Conservation (phyloP, 1,140 invertebrate genomes). For the Samia ricini region DNA sequence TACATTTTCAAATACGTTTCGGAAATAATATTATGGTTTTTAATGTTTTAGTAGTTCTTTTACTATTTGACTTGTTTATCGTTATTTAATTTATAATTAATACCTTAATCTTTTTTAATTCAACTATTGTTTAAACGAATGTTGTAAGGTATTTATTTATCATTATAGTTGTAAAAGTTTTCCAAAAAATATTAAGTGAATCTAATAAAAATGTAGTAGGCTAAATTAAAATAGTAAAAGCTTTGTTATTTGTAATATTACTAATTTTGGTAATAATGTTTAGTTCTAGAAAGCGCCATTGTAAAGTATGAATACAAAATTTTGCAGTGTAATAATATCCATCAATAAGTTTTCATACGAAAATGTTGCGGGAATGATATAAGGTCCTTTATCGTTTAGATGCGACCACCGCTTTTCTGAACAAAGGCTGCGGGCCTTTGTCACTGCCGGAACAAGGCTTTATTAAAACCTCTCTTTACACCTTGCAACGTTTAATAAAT, state of each 20-base stretch:
- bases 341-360: constrained; percentile 20
- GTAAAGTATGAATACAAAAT: constrained; percentile 10
- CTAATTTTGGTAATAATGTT: background rate
- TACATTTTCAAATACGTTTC: too few relatives aligned
- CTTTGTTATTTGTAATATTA: background rate
- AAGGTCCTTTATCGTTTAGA: constrained; percentile 24
- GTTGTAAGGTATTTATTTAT: too few relatives aligned
- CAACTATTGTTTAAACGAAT: too few relatives aligned
- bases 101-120: too few relatives aligned
- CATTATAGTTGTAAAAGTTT: too few relatives aligned
- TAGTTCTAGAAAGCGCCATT: background rate
- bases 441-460: constrained; percentile 26
- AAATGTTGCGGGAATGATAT: constrained; percentile 21
- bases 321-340: constrained; percentile 7
- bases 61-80: too few relatives aligned
- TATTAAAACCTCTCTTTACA: constrained; percentile 29
- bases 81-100: too few relatives aligned
- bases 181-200: too few relatives aligned
- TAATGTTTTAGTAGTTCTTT: too few relatives aligned
- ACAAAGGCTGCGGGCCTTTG: constrained; percentile 26
- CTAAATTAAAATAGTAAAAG: too few relatives aligned
- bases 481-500: constrained; percentile 27
- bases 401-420: constrained; percentile 15
- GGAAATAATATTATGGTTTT: too few relatives aligned
- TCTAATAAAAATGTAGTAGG: too few relatives aligned